Percentiles rank a stretch among this genome's conserved stretches.
Conservation (phyloP, 1,140 invertebrate genomes). For the Akabosia matsudoensis region DNA sequence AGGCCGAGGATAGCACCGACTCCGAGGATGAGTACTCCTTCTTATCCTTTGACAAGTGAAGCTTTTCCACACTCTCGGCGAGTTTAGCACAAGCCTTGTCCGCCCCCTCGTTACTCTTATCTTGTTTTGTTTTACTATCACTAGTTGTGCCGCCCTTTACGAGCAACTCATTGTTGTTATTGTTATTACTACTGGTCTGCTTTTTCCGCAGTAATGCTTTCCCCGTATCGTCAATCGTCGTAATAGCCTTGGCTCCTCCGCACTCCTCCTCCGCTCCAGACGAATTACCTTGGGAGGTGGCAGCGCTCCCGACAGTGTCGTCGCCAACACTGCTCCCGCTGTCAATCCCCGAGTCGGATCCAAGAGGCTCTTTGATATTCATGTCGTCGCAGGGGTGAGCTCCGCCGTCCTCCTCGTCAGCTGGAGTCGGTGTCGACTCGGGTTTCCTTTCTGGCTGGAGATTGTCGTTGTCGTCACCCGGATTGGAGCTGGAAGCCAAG, state of each 20-base stretch:
- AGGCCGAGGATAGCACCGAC: slow-evolving; percentile 16
- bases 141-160: background rate
- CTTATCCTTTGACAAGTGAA: slow-evolving; percentile 9
- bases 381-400: background rate
- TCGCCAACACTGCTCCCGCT: slow-evolving; percentile 11
- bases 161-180: background rate
- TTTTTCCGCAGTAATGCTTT: background rate
- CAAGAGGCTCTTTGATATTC: background rate
- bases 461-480: background rate
- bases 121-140: background rate
- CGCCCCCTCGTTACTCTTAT: background rate
- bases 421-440: background rate
- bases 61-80: background rate
- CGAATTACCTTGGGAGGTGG: background rate
- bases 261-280: slow-evolving; percentile 8
- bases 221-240: background rate
- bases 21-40: slow-evolving; percentile 4
- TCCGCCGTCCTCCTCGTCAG: background rate
- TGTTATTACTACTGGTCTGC: background rate
- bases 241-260: background rate
- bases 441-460: background rate
- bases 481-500: background rate
- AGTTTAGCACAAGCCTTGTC: background rate
- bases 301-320: background rate
- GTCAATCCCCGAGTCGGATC: background rate